phyloP scores from a whole-genome alignment of 2,113 vertebrate genomes.

The Dascyllus trimaculatus region DNA sequence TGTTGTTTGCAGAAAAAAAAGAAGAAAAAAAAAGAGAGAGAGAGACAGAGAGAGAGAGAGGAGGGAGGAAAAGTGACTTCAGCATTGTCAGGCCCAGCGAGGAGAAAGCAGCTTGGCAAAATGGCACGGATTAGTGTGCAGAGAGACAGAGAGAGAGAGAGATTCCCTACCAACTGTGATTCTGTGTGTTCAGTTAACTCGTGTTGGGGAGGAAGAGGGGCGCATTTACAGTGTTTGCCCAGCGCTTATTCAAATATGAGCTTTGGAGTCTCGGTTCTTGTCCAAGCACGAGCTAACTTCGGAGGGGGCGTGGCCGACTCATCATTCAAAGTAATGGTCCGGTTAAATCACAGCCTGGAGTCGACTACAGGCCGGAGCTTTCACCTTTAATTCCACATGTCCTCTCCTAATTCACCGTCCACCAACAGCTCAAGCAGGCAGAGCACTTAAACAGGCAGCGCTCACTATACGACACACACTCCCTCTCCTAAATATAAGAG shows the following conservation, averaged over 20 bases:
- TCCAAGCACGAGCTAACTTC: slow-evolving; percentile 44
- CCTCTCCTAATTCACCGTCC: slow-evolving; percentile 43
- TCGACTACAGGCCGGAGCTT: slow-evolving; percentile 28
- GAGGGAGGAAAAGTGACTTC: slow-evolving; percentile 63
- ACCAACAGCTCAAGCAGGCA: slow-evolving; percentile 43
- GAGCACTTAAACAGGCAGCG: slow-evolving; percentile 26
- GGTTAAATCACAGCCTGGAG: slow-evolving; percentile 23
- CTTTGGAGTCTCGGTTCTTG: slow-evolving; percentile 73
- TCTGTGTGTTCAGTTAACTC: slow-evolving; percentile 54
- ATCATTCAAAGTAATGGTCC: slow-evolving; percentile 62
- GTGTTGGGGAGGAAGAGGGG: background rate
- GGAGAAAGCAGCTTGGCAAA: slow-evolving; percentile 79
- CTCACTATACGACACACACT: slow-evolving; percentile 22
- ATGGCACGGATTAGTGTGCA: slow-evolving; percentile 71
- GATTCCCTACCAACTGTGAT: slow-evolving; percentile 61
- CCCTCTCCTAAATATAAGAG: slow-evolving; percentile 32
- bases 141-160: slow-evolving; percentile 41
- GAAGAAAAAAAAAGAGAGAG: background rate
- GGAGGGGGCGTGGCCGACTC: slow-evolving; percentile 51
- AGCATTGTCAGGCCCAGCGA: slow-evolving; percentile 65
- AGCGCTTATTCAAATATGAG: slow-evolving; percentile 80
- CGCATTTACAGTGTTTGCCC: slow-evolving; percentile 69
- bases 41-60: background rate
- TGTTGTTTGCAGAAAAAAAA: slow-evolving; percentile 68
- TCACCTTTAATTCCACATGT: slow-evolving; percentile 60